Percentiles rank a stretch among this genome's conserved stretches.
Conservation (phyloP, 2,888 invertebrate species). For the Chydorus sphaericus region DNA sequence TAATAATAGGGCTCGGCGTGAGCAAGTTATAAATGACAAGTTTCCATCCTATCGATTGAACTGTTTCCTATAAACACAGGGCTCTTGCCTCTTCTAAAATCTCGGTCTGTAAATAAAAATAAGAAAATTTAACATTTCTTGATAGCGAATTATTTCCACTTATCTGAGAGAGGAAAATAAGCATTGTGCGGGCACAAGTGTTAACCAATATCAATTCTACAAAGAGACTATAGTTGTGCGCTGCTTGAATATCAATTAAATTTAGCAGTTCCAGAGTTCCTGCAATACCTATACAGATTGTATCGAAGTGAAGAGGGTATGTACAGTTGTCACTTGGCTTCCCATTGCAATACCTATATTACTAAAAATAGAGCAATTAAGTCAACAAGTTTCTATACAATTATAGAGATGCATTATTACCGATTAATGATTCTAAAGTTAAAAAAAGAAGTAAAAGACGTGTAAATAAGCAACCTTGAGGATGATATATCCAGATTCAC, state of each 20-base stretch:
- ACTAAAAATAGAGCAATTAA: too few species aligned
- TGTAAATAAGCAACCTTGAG: constrained; percentile 28
- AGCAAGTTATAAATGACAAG: too few species aligned
- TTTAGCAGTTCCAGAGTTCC: constrained; percentile 50
- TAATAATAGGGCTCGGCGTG: too few species aligned
- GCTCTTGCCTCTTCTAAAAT: too few species aligned
- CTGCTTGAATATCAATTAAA: constrained; percentile 51
- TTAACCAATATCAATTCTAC: constrained; percentile 58
- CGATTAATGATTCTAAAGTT: constrained; percentile 11
- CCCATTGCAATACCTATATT: constrained; percentile 48
- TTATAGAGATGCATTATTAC: neutral
- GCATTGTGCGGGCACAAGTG: constrained; percentile 52
- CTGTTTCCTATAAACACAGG: too few species aligned
- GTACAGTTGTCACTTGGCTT: constrained; percentile 34
- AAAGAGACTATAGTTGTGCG: constrained; percentile 63
- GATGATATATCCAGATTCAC: constrained; percentile 35
- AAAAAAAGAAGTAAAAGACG: constrained; percentile 32
- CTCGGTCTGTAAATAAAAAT: too few species aligned
- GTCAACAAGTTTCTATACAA: too few species aligned
- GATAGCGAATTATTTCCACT: constrained; percentile 10
- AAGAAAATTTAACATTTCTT: too few species aligned
- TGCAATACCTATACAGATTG: constrained; percentile 48
- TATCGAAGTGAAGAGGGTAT: constrained; percentile 42
- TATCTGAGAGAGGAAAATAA: constrained; percentile 41
- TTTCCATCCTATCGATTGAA: too few species aligned